Conservation (phyloP, 2,113 vertebrate genomes). For the Anolis sagrei region DNA sequence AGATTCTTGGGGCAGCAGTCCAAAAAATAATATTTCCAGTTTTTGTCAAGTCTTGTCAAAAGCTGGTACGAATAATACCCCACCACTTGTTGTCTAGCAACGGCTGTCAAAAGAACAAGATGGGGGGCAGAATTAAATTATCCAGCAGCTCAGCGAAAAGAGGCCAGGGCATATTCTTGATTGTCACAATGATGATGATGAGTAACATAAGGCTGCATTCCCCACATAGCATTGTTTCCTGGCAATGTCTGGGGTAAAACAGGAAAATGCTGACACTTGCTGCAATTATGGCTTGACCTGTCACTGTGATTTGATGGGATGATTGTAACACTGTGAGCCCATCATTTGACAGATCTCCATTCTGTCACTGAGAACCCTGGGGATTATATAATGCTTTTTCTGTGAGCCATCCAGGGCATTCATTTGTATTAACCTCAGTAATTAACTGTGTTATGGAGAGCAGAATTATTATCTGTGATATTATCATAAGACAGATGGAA, state of each 20-base stretch:
- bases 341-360: no score
- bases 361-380: neutral
- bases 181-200: neutral
- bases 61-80: neutral
- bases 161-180: neutral
- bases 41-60: neutral
- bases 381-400: neutral
- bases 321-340: neutral
- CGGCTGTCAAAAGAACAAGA: neutral
- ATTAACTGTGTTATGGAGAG: neutral
- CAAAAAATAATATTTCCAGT: no score
- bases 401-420: neutral
- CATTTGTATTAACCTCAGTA: neutral
- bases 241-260: neutral
- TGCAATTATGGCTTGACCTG: neutral
- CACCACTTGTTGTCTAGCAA: slow-evolving; percentile 19
- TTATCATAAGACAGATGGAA: neutral
- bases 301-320: neutral
- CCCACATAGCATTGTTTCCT: neutral
- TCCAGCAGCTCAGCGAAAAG: neutral
- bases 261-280: neutral
- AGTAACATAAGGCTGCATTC: neutral
- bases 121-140: neutral
- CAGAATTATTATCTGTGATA: neutral
- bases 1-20: no score